These are phyloP conservation scores for Oceanodroma tethys DNA, from an alignment of 2,113 vertebrate genomes.

Conservation along the genomic window DNA sequence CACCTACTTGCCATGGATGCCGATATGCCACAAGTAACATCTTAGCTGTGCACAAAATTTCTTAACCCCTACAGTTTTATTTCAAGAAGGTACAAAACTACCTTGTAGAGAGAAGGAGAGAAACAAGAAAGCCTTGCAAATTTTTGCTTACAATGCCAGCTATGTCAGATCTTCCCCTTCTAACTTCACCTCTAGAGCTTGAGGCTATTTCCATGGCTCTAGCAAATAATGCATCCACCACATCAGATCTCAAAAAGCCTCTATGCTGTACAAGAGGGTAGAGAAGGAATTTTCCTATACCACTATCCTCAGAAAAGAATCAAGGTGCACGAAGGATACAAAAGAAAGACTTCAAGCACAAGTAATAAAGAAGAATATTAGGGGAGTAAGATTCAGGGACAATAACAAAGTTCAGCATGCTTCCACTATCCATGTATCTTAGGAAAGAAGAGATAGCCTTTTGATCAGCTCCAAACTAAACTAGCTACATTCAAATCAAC, in stretches of 20 bases:
- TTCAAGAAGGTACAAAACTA: not conserved
- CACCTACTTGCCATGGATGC: not conserved
- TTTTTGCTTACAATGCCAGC: not conserved
- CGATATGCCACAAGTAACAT: not conserved
- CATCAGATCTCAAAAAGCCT: not conserved
- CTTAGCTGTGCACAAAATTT: not conserved
- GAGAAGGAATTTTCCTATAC: not conserved
- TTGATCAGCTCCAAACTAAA: not conserved
- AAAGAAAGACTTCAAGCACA: not conserved
- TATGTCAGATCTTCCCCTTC: not conserved
- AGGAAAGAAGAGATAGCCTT: not conserved
- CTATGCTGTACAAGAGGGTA: not conserved
- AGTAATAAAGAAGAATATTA: not conserved
- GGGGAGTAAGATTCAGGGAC: not conserved
- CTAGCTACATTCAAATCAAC: not conserved
- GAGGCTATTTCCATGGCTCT: not conserved
- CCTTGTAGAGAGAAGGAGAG: not conserved
- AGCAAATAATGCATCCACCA: not conserved
- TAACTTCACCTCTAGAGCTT: not conserved
- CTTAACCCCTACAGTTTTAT: not conserved
- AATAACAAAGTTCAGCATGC: not conserved
- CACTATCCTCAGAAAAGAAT: not conserved
- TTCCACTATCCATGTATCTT: not conserved
- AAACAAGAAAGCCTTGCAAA: not conserved
- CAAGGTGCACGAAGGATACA: not conserved